Evolutionary conservation across 2,797 vertebrate genomes (phyloP).

Genomic region (Catostomus latipinnis): DNA sequence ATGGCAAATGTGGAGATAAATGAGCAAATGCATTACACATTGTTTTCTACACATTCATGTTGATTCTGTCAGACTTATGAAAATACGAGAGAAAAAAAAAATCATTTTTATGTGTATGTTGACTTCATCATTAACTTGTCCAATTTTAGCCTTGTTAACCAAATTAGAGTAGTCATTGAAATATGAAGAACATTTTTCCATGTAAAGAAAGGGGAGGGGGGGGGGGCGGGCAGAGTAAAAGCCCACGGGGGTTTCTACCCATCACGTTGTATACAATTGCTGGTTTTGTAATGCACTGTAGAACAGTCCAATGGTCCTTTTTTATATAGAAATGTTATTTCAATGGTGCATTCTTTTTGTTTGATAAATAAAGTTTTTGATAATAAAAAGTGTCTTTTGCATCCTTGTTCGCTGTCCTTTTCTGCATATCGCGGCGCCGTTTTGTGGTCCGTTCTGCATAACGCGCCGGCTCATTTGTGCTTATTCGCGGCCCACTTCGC

Average conservation of each 20-base stretch:
- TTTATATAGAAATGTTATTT: constrained; percentile 98
- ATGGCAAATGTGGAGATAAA: neutral
- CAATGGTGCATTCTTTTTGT: constrained; percentile 93
- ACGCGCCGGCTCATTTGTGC: too few species aligned
- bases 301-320: constrained; percentile 90
- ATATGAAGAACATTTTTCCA: constrained; percentile 85
- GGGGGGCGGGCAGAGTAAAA: constrained; percentile 68
- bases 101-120: constrained; percentile 74
- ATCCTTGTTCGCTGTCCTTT: too few species aligned
- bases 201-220: constrained; percentile 60
- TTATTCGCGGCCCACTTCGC: too few species aligned
- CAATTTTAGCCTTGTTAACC: constrained; percentile 85
- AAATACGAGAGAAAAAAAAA: constrained; percentile 8
- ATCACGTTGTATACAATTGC: constrained; percentile 89
- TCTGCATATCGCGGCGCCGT: too few species aligned
- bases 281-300: constrained; percentile 95
- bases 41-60: neutral
- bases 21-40: too few species aligned
- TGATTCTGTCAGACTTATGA: neutral
- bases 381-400: constrained; percentile 77
- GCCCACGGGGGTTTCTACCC: constrained; percentile 86
- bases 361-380: constrained; percentile 99
- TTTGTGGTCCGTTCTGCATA: too few species aligned
- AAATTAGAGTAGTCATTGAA: constrained; percentile 89
- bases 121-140: constrained; percentile 78